These are phyloP conservation scores for Oreochromis niloticus DNA, from an alignment of 2,113 vertebrate genomes.

Conservation along the genomic window DNA sequence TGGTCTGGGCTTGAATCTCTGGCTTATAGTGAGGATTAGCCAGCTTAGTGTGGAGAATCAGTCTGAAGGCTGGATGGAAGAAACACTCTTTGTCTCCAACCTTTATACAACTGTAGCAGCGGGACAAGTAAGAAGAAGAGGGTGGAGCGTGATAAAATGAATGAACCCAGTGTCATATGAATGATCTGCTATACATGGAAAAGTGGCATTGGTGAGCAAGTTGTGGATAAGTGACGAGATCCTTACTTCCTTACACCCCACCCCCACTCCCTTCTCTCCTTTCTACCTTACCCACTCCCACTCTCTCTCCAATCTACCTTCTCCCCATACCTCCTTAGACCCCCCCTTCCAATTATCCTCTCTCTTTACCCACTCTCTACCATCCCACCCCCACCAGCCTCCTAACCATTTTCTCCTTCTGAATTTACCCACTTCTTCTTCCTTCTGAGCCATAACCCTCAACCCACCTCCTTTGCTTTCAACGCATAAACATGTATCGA, in stretches of 20 bases:
- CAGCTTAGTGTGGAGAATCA: conserved; percentile 75
- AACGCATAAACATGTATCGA: neutral
- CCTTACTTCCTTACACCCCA: neutral
- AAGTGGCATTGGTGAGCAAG: neutral
- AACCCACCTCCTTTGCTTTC: neutral
- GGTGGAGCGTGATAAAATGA: neutral
- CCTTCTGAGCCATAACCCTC: neutral
- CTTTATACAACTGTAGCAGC: conserved; percentile 69
- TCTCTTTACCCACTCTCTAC: neutral
- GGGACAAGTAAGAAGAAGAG: neutral
- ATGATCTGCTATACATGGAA: neutral
- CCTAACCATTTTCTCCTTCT: neutral
- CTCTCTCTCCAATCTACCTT: neutral
- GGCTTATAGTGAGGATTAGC: conserved; percentile 73
- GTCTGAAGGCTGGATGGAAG: conserved; percentile 72
- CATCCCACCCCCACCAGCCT: neutral
- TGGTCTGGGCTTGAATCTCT: conserved; percentile 75
- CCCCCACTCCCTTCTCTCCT: neutral
- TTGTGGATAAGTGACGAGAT: neutral
- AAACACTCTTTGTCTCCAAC: conserved; percentile 73
- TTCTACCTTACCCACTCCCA: neutral
- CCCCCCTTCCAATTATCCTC: neutral
- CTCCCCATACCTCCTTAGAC: neutral
- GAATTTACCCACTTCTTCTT: neutral
- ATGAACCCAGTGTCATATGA: neutral